These are phyloP conservation scores for Ptychadena robeensis DNA, from an alignment of 2,797 vertebrate genomes.

Conservation along the genomic window DNA sequence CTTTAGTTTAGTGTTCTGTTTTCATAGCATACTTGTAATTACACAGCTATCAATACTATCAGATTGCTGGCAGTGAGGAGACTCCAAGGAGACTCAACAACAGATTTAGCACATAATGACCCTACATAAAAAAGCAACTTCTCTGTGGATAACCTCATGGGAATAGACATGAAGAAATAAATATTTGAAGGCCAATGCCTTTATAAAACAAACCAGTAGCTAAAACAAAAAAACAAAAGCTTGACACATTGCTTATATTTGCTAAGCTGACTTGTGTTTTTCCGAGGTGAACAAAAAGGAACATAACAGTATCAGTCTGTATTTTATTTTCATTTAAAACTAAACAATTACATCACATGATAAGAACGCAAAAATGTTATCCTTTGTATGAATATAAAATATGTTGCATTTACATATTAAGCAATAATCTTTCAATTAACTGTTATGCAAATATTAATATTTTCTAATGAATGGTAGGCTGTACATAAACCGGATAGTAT, in stretches of 20 bases:
- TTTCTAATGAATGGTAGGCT: too few relatives aligned
- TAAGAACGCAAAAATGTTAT: not conserved
- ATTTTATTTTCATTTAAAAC: constrained; percentile 14
- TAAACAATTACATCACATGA: not conserved
- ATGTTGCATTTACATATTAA: not conserved
- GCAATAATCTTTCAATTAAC: not conserved
- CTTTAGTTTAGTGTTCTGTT: constrained; percentile 65
- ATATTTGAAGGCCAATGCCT: constrained; percentile 81
- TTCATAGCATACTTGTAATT: constrained; percentile 77
- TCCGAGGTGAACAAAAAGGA: constrained; percentile 9
- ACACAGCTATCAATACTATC: constrained; percentile 79
- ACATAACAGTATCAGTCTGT: constrained; percentile 16
- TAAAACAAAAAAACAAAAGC: constrained; percentile 64
- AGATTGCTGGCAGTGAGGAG: constrained; percentile 77
- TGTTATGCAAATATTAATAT: not conserved
- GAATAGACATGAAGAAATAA: constrained; percentile 78
- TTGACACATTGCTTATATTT: constrained; percentile 40
- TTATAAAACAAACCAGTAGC: constrained; percentile 73
- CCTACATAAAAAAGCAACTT: constrained; percentile 76
- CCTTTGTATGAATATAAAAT: not conserved
- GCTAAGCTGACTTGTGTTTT: constrained; percentile 11
- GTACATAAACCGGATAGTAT: not conserved
- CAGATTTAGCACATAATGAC: constrained; percentile 78
- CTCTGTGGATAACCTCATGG: constrained; percentile 78
- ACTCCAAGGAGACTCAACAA: constrained; percentile 83